A percentile compares a stretch with the other conserved stretches of the same genome.
Conservation (phyloP, 2,888 invertebrate genomes). For the Agonopterix heracliana region DNA sequence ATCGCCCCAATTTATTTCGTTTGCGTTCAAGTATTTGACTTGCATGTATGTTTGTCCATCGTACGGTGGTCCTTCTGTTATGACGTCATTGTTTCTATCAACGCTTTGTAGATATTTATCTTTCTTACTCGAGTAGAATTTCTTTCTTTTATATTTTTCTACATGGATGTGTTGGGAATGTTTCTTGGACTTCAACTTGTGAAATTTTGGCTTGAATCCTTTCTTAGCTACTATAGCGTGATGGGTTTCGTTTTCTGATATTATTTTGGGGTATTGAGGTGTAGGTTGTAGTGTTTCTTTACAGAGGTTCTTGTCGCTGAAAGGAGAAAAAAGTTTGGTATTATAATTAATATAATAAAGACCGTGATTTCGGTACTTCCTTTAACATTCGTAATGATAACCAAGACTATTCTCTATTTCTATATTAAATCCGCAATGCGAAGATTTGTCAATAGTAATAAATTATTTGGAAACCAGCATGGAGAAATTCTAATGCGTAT, state of each 20-base stretch:
- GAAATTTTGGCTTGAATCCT: constrained; percentile 51
- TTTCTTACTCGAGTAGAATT: constrained; percentile 47
- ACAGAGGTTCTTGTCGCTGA: constrained; percentile 43
- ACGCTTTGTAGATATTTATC: constrained; percentile 32
- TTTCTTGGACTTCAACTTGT: constrained; percentile 49
- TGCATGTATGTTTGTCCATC: constrained; percentile 67
- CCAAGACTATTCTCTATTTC: too few species aligned
- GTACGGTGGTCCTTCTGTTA: constrained; percentile 45
- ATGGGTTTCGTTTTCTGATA: constrained; percentile 45
- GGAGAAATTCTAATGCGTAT: too few species aligned
- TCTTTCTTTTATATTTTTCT: constrained; percentile 51
- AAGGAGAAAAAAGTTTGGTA: neutral
- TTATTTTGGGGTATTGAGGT: constrained; percentile 41
- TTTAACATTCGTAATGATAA: too few species aligned
- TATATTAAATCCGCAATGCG: too few species aligned
- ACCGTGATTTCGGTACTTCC: neutral
- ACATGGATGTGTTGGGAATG: constrained; percentile 26
- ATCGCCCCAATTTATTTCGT: constrained; percentile 63
- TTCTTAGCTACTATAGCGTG: constrained; percentile 61
- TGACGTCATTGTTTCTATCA: constrained; percentile 43
- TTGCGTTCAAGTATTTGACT: constrained; percentile 61
- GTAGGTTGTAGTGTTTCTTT: constrained; percentile 42
- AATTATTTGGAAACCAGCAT: too few species aligned
- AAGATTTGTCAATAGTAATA: too few species aligned
- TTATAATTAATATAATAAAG: neutral